Base-by-base conservation (phyloP, 2,113 vertebrate genomes). In the Istiophorus platypterus region DNA sequence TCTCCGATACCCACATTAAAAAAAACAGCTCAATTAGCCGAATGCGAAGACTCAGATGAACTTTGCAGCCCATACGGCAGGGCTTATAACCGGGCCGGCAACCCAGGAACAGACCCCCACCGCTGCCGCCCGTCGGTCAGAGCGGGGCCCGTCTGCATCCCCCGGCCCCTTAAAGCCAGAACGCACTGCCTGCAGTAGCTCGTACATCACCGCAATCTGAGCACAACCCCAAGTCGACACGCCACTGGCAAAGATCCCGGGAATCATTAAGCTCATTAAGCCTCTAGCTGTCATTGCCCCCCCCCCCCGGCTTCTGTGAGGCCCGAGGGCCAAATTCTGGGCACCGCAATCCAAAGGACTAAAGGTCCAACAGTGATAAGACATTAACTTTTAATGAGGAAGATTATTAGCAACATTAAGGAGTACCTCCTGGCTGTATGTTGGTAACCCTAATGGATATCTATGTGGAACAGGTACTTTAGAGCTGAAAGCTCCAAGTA, bases 261-360 rank as follows among this genome's bases (percentile, higher is more conserved):
- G 45, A 83, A 74, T 62, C 82, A 76, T 84, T 85, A 79, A 67
- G 42, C 68, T 39, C 18, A 37, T n/a, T n/a, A n/a, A n/a, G n/a
- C 71, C 82, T 81, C 86, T 51, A 67, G 70, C 76, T 79, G 77
- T 84, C 82, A 85, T 72, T 85, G 81, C 6, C 59, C 76, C 34
- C 39, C 1, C 6, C 1, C 64, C 11, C 39, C 39, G 39, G 65
- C 37, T 78, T 65, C 39, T 29, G 31, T 13, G 41, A 56, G 51
- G 57, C 63, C 71, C 22, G 5, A 0, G 3, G 31, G 57, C 52
- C 3, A 5, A 62, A 80, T 67, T 1, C 64, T 26, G 41, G 67
- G 29, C 67, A 66, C 34, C 0, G 31, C 64, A 39, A 34, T 6
- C 31, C 3, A 34, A 34, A 34, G 3, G 14, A 37, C 15, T 67